Evolutionary conservation across 2,797 vertebrate genomes (phyloP).

Genomic region (Silurus aristotelis): DNA sequence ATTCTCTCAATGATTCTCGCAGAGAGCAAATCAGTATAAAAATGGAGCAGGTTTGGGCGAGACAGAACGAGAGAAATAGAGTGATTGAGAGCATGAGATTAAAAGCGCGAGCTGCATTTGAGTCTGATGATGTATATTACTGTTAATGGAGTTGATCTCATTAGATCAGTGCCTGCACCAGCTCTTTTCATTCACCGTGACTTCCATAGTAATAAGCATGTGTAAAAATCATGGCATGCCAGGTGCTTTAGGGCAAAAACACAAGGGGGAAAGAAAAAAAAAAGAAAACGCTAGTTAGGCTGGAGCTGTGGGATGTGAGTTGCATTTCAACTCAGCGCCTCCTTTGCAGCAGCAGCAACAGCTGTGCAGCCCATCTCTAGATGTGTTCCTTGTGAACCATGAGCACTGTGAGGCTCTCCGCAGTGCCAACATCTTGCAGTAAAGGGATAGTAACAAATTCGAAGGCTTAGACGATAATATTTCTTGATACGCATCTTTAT

Average conservation of each 20-base stretch:
- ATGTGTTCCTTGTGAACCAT: slow-evolving; percentile 10
- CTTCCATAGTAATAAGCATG: slow-evolving; percentile 47
- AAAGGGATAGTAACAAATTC: slow-evolving; percentile 22
- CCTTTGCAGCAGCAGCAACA: slow-evolving; percentile 36
- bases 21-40: slow-evolving; percentile 19
- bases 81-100: not conserved
- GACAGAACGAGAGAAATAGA: not conserved
- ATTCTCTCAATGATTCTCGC: slow-evolving; percentile 21
- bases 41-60: not conserved
- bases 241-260: slow-evolving; percentile 48
- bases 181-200: slow-evolving; percentile 46
- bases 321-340: slow-evolving; percentile 46
- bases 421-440: slow-evolving; percentile 11
- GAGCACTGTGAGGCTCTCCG: slow-evolving; percentile 30
- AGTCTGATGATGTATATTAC: slow-evolving; percentile 16
- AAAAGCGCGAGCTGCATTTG: not conserved
- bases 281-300: slow-evolving; percentile 47
- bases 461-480: slow-evolving; percentile 18
- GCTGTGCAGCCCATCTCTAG: slow-evolving; percentile 47
- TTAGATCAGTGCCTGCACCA: slow-evolving; percentile 32
- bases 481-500: slow-evolving; percentile 37
- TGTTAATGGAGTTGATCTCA: slow-evolving; percentile 54
- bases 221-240: slow-evolving; percentile 43
- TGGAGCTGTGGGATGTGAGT: slow-evolving; percentile 37
- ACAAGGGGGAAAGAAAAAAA: not conserved